These are phyloP conservation scores for Epinephelus malabaricus DNA, from an alignment of 2,797 vertebrate genomes.

Conservation along the genomic window DNA sequence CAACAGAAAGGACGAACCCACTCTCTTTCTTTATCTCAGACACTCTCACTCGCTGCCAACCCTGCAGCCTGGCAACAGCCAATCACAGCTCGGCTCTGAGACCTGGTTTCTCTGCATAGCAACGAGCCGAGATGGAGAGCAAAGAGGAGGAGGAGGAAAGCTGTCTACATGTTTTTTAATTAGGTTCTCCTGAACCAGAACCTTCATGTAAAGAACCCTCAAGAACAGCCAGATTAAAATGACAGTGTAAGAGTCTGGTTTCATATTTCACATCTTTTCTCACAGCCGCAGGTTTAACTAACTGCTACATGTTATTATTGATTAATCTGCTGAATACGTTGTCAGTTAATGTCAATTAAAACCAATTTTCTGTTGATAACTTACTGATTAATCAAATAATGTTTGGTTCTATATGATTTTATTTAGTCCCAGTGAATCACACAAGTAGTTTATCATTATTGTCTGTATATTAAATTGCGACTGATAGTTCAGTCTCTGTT, in stretches of 20 bases:
- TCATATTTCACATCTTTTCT: background rate
- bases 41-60: constrained; percentile 45
- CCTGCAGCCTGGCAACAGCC: constrained; percentile 71
- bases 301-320: background rate
- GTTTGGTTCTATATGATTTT: background rate
- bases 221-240: background rate
- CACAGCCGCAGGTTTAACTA: background rate
- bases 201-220: background rate
- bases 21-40: constrained; percentile 52
- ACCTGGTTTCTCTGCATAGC: constrained; percentile 67
- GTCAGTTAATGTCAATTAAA: background rate
- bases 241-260: background rate
- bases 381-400: background rate
- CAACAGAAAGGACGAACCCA: constrained; percentile 29
- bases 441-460: background rate
- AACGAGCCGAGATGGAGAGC: constrained; percentile 49
- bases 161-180: background rate
- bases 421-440: background rate
- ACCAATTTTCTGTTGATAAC: background rate
- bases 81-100: constrained; percentile 62
- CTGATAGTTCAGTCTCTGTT: background rate
- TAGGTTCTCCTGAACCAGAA: constrained; percentile 7
- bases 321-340: background rate
- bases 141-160: background rate
- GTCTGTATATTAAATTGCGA: background rate